Conservation (phyloP, 2,888 invertebrate genomes). For the Auanema sp. region DNA sequence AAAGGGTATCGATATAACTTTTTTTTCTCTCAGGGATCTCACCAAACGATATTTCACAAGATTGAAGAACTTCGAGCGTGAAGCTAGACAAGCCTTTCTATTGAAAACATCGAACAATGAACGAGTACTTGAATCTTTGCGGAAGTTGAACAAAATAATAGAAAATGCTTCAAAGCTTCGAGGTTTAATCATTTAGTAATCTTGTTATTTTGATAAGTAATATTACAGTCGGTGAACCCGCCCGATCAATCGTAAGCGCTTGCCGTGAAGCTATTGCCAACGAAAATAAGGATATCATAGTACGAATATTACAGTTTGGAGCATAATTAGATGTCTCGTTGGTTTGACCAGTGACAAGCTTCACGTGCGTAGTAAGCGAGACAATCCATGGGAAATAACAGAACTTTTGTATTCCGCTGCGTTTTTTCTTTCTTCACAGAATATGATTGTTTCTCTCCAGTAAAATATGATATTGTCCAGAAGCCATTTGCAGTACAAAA, state of each 20-base stretch:
- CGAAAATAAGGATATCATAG: slow-evolving; percentile 53
- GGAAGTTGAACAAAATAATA: slow-evolving; percentile 46
- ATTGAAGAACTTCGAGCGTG: slow-evolving; percentile 38
- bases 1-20: not conserved
- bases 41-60: slow-evolving; percentile 43
- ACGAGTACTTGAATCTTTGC: slow-evolving; percentile 35
- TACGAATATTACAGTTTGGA: slow-evolving; percentile 45
- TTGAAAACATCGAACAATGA: slow-evolving; percentile 41
- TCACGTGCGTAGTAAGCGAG: too few species aligned
- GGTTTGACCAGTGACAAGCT: too few species aligned
- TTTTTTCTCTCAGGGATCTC: slow-evolving; percentile 23
- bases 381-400: too few species aligned
- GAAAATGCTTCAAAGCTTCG: slow-evolving; percentile 37
- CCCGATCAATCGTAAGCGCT: slow-evolving; percentile 47
- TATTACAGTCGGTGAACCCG: slow-evolving; percentile 53
- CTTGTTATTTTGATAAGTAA: not conserved
- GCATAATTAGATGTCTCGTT: slow-evolving; percentile 3
- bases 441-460: too few species aligned
- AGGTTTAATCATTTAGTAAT: slow-evolving; percentile 19
- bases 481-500: too few species aligned
- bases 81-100: slow-evolving; percentile 39
- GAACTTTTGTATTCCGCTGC: too few species aligned
- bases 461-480: too few species aligned
- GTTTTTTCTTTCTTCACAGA: too few species aligned
- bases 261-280: slow-evolving; percentile 55